Evolutionary conservation across 2,797 vertebrate species (phyloP), one percentile per base, ranked within the genome.

Genomic region (Emys orbicularis): DNA sequence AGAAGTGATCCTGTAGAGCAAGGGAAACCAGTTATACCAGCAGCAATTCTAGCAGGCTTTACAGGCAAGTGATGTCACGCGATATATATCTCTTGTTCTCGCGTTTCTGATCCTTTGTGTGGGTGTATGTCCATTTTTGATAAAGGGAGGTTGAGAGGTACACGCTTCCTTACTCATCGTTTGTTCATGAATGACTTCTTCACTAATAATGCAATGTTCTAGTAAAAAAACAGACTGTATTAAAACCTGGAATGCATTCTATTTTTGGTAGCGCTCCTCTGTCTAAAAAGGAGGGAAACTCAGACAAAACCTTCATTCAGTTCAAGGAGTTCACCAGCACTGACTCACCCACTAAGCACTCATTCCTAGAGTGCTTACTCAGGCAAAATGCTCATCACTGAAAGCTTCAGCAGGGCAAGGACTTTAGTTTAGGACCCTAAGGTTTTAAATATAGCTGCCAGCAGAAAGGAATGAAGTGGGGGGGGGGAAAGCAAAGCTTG

Each of bases 21-120:
- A 92, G 99, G 98, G 89, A 99, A 99, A 96, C 99, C 99, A 25
- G 99, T 99, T 92, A 99, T 99, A 87, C 99, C 99, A 1, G 99
- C 99, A 2, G 99, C 99, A 1, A 98, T 99, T 89, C 98, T 99
- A 89, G 99, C 99, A 15, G 99, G 99, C 92, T 99, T 99, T 97
- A 99, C 99, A 81, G 99, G 99, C 99, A 97, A 95, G 98, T 87
- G 15, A 3, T 72, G 83, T 74, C 47, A 74, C 90, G 37, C 59
- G 37, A 6, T 49, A 57, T 49, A 57, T 44, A 21, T 50, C 77
- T 31, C 25, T 74, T 95, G 77, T 79, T 83, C 92, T 91, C 72
- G 91, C 0, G 80, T 49, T 82, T 12, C 77, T 59, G 19, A 2
- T 68, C 5, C 54, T 83, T 3, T 41, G 25, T 85, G 0, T 27